Evolutionary conservation across 2,113 vertebrate genomes (phyloP).

Genomic region (Percina caprodes): DNA sequence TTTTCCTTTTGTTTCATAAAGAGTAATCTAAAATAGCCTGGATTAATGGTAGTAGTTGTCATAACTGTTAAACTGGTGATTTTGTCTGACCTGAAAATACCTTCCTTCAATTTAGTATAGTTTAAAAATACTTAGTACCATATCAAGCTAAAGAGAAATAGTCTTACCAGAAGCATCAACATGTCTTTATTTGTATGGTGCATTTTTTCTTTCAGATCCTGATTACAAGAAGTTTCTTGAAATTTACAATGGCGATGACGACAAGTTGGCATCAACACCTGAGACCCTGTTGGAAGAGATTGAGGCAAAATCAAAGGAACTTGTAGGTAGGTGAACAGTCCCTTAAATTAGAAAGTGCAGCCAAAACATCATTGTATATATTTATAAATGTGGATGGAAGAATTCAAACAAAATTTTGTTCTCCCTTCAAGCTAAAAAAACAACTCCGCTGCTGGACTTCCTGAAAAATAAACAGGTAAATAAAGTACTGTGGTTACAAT

Average conservation of each 20-base stretch:
- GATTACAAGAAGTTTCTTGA: slow-evolving; percentile 98
- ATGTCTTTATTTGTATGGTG: neutral
- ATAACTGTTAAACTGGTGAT: neutral
- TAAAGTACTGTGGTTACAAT: slow-evolving; percentile 5
- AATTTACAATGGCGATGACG: slow-evolving; percentile 93
- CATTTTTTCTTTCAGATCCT: slow-evolving; percentile 84
- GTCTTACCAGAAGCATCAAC: neutral
- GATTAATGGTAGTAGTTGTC: neutral
- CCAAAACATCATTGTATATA: neutral
- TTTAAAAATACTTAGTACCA: neutral
- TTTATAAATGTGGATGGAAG: neutral
- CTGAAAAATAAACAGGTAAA: slow-evolving; percentile 99
- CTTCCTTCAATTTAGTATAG: neutral
- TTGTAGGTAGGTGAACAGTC: slow-evolving; percentile 87
- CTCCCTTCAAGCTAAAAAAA: slow-evolving; percentile 91
- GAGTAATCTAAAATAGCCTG: too few species aligned
- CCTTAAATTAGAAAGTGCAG: neutral
- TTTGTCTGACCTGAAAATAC: neutral
- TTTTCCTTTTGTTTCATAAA: neutral
- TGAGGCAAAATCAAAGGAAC: slow-evolving; percentile 96
- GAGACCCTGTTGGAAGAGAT: slow-evolving; percentile 97
- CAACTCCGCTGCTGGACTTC: slow-evolving; percentile 97
- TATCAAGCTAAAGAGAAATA: neutral
- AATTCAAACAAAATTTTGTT: slow-evolving; percentile 5
- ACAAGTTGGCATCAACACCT: slow-evolving; percentile 95